A percentile compares a stretch with the other conserved stretches of the same genome.
These are phyloP conservation scores for Deilephila elpenor DNA, from an alignment of 2,888 invertebrate species.

Conservation along the genomic window DNA sequence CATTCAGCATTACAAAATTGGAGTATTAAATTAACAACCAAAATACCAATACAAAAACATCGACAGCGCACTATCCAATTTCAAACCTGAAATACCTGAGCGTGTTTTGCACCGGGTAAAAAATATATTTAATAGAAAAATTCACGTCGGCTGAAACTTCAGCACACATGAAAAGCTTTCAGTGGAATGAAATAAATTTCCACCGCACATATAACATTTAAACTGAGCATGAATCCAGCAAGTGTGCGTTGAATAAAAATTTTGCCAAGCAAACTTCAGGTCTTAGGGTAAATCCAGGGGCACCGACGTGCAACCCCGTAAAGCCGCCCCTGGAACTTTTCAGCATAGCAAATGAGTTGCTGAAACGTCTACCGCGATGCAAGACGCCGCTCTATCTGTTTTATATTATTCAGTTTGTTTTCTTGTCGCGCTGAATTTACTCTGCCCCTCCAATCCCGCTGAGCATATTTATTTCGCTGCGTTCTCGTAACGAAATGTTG, in stretches of 20 bases:
- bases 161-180: constrained; percentile 42
- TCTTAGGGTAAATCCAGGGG: constrained; percentile 45
- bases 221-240: constrained; percentile 46
- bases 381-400: constrained; percentile 13
- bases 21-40: neutral
- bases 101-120: constrained; percentile 26
- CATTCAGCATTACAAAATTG: neutral
- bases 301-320: constrained; percentile 32
- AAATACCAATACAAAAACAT: constrained; percentile 2
- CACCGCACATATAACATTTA: constrained; percentile 43
- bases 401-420: constrained; percentile 24
- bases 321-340: constrained; percentile 43
- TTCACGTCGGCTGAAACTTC: constrained; percentile 38
- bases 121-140: constrained; percentile 39
- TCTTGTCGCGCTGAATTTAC: constrained; percentile 14
- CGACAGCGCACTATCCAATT: constrained; percentile 7
- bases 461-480: constrained; percentile 11
- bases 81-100: constrained; percentile 1
- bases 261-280: constrained; percentile 39
- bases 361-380: constrained; percentile 21
- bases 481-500: constrained; percentile 14
- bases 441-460: neutral
- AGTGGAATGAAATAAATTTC: constrained; percentile 44
- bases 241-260: constrained; percentile 52
- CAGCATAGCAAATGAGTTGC: constrained; percentile 49